Evolutionary conservation across 2,888 invertebrate genomes (phyloP).

Genomic region (Drosophila eohydei): DNA sequence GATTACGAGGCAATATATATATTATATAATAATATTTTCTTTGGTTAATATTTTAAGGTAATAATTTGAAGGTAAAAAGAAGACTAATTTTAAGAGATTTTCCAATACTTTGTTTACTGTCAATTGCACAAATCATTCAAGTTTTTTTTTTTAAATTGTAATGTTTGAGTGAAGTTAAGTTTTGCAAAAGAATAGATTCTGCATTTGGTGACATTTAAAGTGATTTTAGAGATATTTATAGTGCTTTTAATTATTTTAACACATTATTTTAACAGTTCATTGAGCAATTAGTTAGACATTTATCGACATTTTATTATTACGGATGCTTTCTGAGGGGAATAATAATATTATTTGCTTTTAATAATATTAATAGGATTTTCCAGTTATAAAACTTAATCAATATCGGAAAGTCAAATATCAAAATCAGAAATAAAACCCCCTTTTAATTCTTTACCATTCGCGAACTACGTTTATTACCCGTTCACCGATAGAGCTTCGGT

Average conservation of each 20-base stretch:
- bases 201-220: too few species aligned
- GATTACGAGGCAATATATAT: too few species aligned
- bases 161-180: neutral
- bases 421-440: neutral
- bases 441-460: too few species aligned
- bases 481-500: constrained; percentile 8
- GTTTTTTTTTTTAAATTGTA: neutral
- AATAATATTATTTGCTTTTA: neutral
- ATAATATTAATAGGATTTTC: neutral
- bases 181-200: too few species aligned
- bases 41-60: neutral
- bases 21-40: neutral
- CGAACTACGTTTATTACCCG: neutral
- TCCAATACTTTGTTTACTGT: constrained; percentile 58
- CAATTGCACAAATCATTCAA: constrained; percentile 53
- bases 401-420: neutral
- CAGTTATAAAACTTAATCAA: too few species aligned
- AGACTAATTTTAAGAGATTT: too few species aligned
- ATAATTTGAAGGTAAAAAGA: too few species aligned
- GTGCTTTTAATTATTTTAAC: too few species aligned
- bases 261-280: neutral
- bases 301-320: neutral
- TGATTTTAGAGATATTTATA: too few species aligned
- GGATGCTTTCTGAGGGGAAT: neutral
- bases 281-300: too few species aligned